phyloP scores from a whole-genome alignment of 1,140 invertebrate species.

The Habropoda laboriosa region DNA sequence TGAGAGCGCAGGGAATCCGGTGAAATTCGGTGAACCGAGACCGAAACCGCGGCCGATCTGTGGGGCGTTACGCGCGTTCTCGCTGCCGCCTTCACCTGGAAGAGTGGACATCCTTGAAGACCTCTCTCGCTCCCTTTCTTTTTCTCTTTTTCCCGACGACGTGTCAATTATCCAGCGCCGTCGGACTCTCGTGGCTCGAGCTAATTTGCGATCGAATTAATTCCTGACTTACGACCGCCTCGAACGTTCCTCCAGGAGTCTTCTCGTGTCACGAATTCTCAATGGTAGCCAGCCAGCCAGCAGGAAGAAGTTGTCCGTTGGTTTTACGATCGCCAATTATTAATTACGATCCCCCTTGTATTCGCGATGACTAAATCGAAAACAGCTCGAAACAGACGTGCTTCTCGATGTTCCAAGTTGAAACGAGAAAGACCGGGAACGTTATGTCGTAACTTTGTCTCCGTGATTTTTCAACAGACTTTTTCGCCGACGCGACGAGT shows the following conservation, averaged over 20 bases:
- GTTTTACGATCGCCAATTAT: constrained; percentile 48
- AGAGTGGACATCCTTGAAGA: constrained; percentile 69
- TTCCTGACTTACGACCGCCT: constrained; percentile 1
- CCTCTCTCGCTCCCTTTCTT: constrained; percentile 55
- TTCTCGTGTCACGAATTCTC: neutral
- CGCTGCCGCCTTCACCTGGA: constrained; percentile 62
- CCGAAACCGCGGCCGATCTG: constrained; percentile 57
- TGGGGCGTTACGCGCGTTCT: constrained; percentile 58
- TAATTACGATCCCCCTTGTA: constrained; percentile 30
- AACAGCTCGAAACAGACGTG: no score
- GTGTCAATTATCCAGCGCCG: constrained; percentile 53
- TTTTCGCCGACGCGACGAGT: constrained; percentile 19
- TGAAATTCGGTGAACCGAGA: constrained; percentile 66
- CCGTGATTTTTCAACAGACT: constrained; percentile 29
- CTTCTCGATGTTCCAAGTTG: no score
- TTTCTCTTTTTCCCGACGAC: constrained; percentile 41
- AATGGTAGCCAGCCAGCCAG: no score
- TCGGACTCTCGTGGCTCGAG: constrained; percentile 41
- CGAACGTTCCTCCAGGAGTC: neutral
- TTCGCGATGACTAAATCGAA: neutral
- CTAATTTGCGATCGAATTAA: constrained; percentile 57
- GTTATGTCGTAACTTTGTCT: constrained; percentile 10
- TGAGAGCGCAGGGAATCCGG: constrained; percentile 43
- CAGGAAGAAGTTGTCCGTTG: no score
- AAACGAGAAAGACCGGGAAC: no score